phyloP scores from a whole-genome alignment of 2,888 invertebrate species.

The Lobophora halterata region DNA sequence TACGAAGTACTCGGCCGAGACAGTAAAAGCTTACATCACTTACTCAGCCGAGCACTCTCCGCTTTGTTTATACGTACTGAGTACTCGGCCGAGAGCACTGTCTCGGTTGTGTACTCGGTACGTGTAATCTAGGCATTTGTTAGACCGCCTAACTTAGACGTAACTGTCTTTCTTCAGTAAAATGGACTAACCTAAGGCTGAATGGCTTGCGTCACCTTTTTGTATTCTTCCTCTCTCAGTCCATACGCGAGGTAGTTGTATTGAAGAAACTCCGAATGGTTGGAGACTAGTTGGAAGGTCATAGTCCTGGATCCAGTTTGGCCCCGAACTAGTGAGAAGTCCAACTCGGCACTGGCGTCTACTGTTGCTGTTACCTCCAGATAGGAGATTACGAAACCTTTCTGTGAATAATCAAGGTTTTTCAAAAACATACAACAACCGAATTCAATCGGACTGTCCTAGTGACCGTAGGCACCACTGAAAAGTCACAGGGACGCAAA shows the following conservation, averaged over 20 bases:
- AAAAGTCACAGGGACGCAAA: no score
- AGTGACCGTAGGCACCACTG: no score
- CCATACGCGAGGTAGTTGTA: conserved; percentile 66
- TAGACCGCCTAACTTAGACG: no score
- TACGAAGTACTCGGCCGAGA: no score
- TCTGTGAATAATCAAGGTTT: conserved; percentile 43
- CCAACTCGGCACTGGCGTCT: conserved; percentile 50
- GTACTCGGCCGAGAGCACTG: no score
- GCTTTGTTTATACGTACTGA: no score
- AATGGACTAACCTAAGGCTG: conserved; percentile 47
- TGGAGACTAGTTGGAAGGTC: conserved; percentile 67
- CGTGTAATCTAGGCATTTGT: no score
- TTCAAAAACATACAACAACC: background rate
- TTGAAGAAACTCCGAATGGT: conserved; percentile 62
- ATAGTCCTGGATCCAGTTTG: conserved; percentile 54
- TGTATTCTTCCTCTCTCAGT: conserved; percentile 63
- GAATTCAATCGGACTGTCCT: no score
- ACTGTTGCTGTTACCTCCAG: conserved; percentile 58
- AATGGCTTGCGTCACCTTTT: conserved; percentile 62
- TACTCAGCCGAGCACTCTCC: no score
- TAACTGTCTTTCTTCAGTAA: background rate
- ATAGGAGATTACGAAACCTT: conserved; percentile 62
- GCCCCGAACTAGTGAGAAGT: conserved; percentile 57
- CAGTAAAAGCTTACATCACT: no score
- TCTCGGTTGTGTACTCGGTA: no score